phyloP scores from a whole-genome alignment of 2,113 vertebrate species.

The Mustelus asterias region DNA sequence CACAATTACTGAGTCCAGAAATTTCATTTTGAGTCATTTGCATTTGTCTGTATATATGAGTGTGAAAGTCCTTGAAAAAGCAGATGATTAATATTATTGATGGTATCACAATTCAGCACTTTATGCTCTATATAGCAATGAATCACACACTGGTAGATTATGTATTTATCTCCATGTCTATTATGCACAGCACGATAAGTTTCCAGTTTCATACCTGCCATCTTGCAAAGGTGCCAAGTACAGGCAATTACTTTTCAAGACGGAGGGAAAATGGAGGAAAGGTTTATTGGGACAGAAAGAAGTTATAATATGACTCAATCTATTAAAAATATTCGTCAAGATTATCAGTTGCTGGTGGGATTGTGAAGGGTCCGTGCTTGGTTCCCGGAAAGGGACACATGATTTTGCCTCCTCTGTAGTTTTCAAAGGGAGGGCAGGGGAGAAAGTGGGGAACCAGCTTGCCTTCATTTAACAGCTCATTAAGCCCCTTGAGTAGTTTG shows the following conservation, averaged over 20 bases:
- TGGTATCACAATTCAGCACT: not conserved
- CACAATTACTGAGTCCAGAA: not conserved
- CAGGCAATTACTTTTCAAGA: not conserved
- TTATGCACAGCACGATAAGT: not conserved
- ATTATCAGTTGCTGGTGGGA: too few relatives aligned
- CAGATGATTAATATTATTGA: not conserved
- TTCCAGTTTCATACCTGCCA: not conserved
- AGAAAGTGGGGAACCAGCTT: too few relatives aligned
- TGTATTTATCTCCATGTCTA: not conserved
- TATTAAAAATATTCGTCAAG: not conserved
- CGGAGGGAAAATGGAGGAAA: not conserved
- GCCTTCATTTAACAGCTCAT: too few relatives aligned
- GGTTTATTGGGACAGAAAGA: not conserved
- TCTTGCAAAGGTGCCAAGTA: not conserved
- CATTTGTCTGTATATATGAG: not conserved
- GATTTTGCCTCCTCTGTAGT: too few relatives aligned
- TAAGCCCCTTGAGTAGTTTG: too few relatives aligned
- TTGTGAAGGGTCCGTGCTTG: too few relatives aligned
- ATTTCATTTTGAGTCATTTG: not conserved
- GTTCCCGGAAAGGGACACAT: too few relatives aligned
- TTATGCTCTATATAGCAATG: not conserved
- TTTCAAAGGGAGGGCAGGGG: too few relatives aligned
- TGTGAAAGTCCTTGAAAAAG: not conserved
- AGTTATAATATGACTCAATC: not conserved
- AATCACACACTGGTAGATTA: not conserved